phyloP scores from a whole-genome alignment of 2,888 invertebrate species.

The Gari tellinella region DNA sequence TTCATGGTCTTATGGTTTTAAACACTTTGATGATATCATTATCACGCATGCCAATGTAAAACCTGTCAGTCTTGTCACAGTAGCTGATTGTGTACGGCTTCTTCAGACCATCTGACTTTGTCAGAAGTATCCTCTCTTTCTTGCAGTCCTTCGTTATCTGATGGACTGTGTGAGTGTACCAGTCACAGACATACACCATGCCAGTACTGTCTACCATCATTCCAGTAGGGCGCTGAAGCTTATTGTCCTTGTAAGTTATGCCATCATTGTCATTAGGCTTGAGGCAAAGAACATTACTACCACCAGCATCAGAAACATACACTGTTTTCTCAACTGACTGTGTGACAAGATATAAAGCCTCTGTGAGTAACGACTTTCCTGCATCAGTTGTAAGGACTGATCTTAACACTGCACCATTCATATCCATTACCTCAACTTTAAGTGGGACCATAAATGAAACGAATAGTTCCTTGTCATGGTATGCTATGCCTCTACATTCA shows the following conservation, averaged over 20 bases:
- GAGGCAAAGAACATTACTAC: not conserved
- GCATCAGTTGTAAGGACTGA: not conserved
- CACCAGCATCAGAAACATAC: not conserved
- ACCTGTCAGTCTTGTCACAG: not conserved
- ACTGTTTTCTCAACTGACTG: not conserved
- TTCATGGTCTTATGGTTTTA: too few relatives aligned
- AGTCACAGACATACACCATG: not conserved
- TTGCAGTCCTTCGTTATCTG: constrained; percentile 1
- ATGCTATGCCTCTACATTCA: not conserved
- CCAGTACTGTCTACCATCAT: not conserved
- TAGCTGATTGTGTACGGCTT: not conserved
- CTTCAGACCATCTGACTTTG: not conserved
- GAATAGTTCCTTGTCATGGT: not conserved
- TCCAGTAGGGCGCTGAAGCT: not conserved
- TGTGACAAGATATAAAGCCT: not conserved
- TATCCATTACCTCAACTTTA: not conserved
- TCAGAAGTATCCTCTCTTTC: not conserved
- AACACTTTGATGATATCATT: too few relatives aligned
- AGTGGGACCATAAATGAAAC: not conserved
- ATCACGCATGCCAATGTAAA: not conserved
- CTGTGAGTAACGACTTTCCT: not conserved
- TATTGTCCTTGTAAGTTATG: not conserved
- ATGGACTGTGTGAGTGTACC: not conserved
- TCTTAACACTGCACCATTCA: not conserved
- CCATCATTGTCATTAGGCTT: not conserved